A percentile compares a stretch with the other conserved stretches of the same genome.
These are phyloP conservation scores for Thyatira batis DNA, from an alignment of 2,888 invertebrate species.

Conservation along the genomic window DNA sequence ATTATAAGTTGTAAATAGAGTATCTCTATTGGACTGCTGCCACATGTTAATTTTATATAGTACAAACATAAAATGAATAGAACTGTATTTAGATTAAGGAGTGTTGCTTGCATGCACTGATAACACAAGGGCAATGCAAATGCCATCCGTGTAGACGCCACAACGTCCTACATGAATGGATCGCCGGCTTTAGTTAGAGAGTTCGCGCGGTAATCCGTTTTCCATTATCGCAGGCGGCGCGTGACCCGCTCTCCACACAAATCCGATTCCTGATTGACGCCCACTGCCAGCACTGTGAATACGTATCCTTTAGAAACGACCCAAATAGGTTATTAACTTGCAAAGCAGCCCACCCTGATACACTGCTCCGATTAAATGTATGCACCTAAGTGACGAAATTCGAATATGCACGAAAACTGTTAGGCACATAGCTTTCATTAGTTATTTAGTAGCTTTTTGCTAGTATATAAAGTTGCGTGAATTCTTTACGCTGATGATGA, in stretches of 20 bases:
- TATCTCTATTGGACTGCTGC: too few relatives aligned
- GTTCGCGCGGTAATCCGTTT: conserved; percentile 56
- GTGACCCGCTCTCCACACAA: conserved; percentile 37
- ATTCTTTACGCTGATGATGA: too few relatives aligned
- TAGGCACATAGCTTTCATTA: too few relatives aligned
- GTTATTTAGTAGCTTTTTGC: too few relatives aligned
- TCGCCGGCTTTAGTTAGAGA: conserved; percentile 44
- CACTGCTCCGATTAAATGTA: conserved; percentile 19
- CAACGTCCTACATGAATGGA: conserved; percentile 27
- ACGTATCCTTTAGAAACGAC: conserved; percentile 39
- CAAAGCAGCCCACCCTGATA: conserved; percentile 34
- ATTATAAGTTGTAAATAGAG: too few relatives aligned
- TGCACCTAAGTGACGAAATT: too few relatives aligned
- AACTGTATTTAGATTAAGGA: background rate
- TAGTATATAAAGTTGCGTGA: too few relatives aligned
- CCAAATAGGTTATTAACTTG: conserved; percentile 55
- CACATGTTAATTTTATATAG: too few relatives aligned
- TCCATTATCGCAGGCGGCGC: conserved; percentile 54
- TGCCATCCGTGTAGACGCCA: conserved; percentile 21
- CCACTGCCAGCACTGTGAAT: conserved; percentile 31
- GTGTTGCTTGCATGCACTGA: background rate
- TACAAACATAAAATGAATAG: too few relatives aligned
- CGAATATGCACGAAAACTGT: too few relatives aligned
- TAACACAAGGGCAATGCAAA: conserved; percentile 22
- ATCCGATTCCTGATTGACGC: conserved; percentile 51